Evolutionary conservation across 2,113 vertebrate genomes (phyloP), one percentile per base, ranked within the genome.

Genomic region (Tenrec ecaudatus): DNA sequence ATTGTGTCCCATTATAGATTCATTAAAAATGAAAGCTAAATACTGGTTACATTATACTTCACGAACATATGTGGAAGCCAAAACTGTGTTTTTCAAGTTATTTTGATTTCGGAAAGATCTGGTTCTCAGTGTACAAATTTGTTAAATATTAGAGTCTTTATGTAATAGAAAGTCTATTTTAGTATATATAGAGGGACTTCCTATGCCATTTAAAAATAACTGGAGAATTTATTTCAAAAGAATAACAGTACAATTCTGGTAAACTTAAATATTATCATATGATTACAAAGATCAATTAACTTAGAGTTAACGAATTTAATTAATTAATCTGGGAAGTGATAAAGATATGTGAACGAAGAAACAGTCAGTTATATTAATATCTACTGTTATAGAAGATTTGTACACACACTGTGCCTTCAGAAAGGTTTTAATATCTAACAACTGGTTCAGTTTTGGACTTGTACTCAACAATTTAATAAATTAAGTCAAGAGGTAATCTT

Each of bases 381-480:
- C 38, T 88, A 71, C 3, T 6, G 19, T 88, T 77, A 76, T 40
- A 71, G 36, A 85, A 79, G 43, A 53, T 53, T 53, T 53, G 47
- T 53, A 53, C 12, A 53, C 47, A 10, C 6, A 53, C 47, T 53
- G 6, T 53, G 12, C 47, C 47, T 53, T 53, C 47, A 53, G 47
- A 53, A 53, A 53, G 47, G 9, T 53, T 53, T 10, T 53, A 14
- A 53, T 53, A 53, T 40, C 40, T 40, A 40, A 40, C 40, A 40
- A 40, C 40, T 40, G 40, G 40, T 40, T 40, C 40, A 40, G 7
- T 53, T 53, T 53, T 53, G 9, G 1, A 4, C 7, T 23, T 36
- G 0, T 90, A 25, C 3, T 85, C 66, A 88, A 73, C 77, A 90
- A 90, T 23, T 89, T 94, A 43, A 15, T 82, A 92, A 92, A 80